Conservation (phyloP, 2,888 invertebrate species). For the Trichogramma dendrolimi region DNA sequence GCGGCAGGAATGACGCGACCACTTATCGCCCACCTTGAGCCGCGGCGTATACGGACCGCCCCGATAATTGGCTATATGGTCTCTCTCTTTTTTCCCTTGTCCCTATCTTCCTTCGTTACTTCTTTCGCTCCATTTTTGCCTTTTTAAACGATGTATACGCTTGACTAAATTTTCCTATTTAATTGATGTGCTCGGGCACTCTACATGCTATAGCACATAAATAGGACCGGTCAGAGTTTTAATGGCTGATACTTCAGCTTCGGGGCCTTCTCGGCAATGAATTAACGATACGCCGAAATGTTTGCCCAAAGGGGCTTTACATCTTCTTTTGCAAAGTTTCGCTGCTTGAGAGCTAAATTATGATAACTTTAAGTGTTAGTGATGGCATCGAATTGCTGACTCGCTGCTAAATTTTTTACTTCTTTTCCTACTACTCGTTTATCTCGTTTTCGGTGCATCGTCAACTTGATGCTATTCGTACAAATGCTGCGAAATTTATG, state of each 20-base stretch:
- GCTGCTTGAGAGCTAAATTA: neutral
- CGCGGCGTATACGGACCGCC: neutral
- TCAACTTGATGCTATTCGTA: too few species aligned
- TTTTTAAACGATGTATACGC: constrained; percentile 11
- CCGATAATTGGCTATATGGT: constrained; percentile 22
- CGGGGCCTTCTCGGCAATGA: constrained; percentile 7
- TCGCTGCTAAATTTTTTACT: too few species aligned
- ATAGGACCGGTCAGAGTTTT: too few species aligned
- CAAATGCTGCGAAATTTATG: too few species aligned
- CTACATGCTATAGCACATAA: too few species aligned
- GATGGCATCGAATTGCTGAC: constrained; percentile 23
- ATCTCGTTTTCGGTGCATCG: too few species aligned
- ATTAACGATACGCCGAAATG: constrained; percentile 23
- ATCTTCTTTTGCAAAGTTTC: constrained; percentile 4
- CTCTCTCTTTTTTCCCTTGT: too few species aligned
- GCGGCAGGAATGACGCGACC: neutral
- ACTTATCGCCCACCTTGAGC: constrained; percentile 13
- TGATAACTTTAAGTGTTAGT: constrained; percentile 20
- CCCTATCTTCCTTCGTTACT: too few species aligned
- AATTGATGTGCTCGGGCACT: constrained; percentile 20
- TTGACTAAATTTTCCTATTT: constrained; percentile 13
- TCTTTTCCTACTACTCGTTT: too few species aligned
- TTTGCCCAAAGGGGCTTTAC: constrained; percentile 1
- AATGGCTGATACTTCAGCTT: neutral
- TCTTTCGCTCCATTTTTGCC: neutral